Evolutionary conservation across 2,888 invertebrate genomes (phyloP), one percentile per base, ranked within the genome.

Genomic region (Darwinula stevensoni): DNA sequence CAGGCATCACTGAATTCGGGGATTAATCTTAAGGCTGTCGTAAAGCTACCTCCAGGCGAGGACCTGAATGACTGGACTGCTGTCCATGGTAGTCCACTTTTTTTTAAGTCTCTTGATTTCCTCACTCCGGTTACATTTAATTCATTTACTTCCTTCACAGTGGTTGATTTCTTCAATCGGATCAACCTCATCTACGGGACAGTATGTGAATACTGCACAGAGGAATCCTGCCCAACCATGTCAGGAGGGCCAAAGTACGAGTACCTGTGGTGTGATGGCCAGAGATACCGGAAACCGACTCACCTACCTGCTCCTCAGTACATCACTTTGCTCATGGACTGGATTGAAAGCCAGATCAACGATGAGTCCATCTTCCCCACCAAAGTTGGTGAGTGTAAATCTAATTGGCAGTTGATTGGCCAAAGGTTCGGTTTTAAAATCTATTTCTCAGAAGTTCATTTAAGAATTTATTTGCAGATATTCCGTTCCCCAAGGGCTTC

Each of bases 151-250:
- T 60, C n/a, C n/a, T n/a, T n/a, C n/a, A 33, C 51, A 78, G 78
- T 82, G 41, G 82, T 84, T 17, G 82, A 84, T 47, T 84, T 84
- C 49, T 84, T 84, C 53, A 84, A 84, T 50, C 63, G 84, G 44
- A 78, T 84, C 41, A 84, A 84, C 53, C 54, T 84, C 29, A 72
- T 84, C 41, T 84, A 84, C 52, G 82, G 82, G 5, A 80, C 78
- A 1, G 67, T 80, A 17, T 69, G 67, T 4, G 75, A 76, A 45
- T 72, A 66, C 46, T 84, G 84, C 47, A 74, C 71, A 26, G 67
- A 66, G 38, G 61, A 65, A 36, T 63, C 71, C 2, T 84, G 82
- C 47, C 78, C 82, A 1, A 73, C 72, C 2, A 84, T 84, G 82
- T 70, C 69, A 15, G 84, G 82, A 2, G 82, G 82, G 1, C 65